A percentile compares a stretch with the other conserved stretches of the same genome.
These are phyloP conservation scores for Labeo calbasu DNA, from an alignment of 2,797 vertebrate genomes.

Conservation along the genomic window DNA sequence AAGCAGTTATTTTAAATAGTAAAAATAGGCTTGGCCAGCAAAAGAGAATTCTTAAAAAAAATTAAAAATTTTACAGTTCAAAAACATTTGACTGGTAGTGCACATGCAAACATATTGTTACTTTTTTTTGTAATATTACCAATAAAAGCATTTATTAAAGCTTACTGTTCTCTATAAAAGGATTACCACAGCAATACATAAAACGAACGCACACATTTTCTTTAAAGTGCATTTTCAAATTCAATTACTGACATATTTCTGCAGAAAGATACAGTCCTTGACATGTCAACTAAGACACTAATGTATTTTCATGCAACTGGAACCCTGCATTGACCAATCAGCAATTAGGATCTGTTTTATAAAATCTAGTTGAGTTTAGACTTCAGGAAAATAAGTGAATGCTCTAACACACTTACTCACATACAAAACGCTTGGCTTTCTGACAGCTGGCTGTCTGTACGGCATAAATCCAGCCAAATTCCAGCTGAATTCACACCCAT, in stretches of 20 bases:
- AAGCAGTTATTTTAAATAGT: too few species aligned
- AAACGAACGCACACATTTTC: not conserved
- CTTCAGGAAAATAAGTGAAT: constrained; percentile 49
- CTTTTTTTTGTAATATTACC: not conserved
- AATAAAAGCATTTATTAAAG: not conserved
- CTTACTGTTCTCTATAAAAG: not conserved
- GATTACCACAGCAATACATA: not conserved
- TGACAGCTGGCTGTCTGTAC: constrained; percentile 43
- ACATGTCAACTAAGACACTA: not conserved
- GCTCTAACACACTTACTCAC: constrained; percentile 17
- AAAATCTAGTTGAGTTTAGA: constrained; percentile 49
- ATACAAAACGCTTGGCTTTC: constrained; percentile 30
- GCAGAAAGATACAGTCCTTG: too few species aligned
- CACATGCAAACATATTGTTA: too few species aligned
- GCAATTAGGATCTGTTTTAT: not conserved
- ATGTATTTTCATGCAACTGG: not conserved
- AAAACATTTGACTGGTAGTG: too few species aligned
- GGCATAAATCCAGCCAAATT: constrained; percentile 26
- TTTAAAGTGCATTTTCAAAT: not conserved
- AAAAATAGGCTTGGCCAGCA: too few species aligned
- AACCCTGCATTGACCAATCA: not conserved
- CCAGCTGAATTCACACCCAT: constrained; percentile 37
- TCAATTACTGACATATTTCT: not conserved
- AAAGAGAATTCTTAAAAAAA: too few species aligned
- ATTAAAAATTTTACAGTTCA: too few species aligned